Base-by-base conservation (phyloP, 2,888 invertebrate genomes). In the Desoria tigrina region DNA sequence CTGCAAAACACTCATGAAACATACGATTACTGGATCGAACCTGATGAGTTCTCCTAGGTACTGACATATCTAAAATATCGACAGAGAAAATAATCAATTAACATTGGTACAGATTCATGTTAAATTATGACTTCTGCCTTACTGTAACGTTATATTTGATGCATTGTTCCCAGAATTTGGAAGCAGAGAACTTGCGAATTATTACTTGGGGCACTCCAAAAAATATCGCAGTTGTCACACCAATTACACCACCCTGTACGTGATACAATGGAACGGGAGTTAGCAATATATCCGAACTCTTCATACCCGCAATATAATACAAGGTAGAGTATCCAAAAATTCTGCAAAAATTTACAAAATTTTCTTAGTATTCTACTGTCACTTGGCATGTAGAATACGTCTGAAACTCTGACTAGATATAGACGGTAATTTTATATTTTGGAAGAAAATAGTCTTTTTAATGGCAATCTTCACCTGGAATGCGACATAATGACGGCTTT, bases 201-300 rank as follows among this genome's bases (percentile, higher is more conserved):
- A 85, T 79, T 1, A 83, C 84, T 42, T 83, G 78, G 2, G 83
- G 81, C 39, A 79, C 79, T 16, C 84, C 84, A 80, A 42, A 80
- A 79, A 65, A 80, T 79, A 64, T 62, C 51, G 73, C 75, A 53
- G 81, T 79, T 2, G 83, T 82, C 6, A 81, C 77, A 7, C 83
- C 83, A 1, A 83, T 77, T 67, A 83, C 80, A 2, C 85, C 85
- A 9, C 95, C 97, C 0, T 96, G 94, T 0, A 96, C 92, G 80
- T 99, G 98, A 80, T 98, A 99, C 6, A 98, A 83, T 0, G 98
- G 98, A 79, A 98, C 85, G 0, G 95, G 90, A 9, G 91, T 90
- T 79, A 98, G 98, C 77, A 94, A 86, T 58, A 90, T 82, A 14
- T 83, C 77, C 79, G 98, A 97, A 0, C 79, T 76, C 9, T 82